phyloP scores from a whole-genome alignment of 2,797 vertebrate species.

The Corythornis leucogaster region DNA sequence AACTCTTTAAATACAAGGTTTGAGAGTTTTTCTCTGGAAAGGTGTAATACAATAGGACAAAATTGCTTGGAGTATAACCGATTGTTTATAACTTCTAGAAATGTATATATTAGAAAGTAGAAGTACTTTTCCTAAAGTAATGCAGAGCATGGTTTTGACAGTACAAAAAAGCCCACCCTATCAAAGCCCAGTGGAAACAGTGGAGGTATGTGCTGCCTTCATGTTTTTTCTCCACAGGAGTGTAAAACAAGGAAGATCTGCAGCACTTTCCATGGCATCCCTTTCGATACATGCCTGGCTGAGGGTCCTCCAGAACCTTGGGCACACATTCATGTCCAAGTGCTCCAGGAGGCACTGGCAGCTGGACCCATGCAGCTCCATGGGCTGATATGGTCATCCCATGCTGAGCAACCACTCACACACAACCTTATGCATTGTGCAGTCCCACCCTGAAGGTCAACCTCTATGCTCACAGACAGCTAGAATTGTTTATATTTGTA shows the following conservation, averaged over 20 bases:
- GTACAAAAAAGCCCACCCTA: not conserved
- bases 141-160: not conserved
- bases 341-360: accelerated
- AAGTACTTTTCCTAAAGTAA: not conserved
- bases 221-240: not conserved
- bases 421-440: not conserved
- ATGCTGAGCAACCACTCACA: not conserved
- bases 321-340: not conserved
- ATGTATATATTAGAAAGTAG: not conserved
- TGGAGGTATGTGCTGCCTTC: not conserved
- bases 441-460: not conserved
- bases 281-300: accelerated
- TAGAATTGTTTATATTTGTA: not conserved
- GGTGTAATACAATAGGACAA: not conserved
- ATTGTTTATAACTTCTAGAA: not conserved
- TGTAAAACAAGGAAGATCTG: not conserved
- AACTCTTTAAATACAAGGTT: not conserved
- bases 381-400: not conserved
- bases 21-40: not conserved
- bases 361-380: accelerated
- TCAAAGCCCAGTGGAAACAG: not conserved
- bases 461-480: not conserved
- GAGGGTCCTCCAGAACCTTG: not conserved
- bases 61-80: not conserved
- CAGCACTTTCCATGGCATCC: not conserved